Conservation (phyloP, 1,140 invertebrate genomes). For the Bathynomus jamesi region DNA sequence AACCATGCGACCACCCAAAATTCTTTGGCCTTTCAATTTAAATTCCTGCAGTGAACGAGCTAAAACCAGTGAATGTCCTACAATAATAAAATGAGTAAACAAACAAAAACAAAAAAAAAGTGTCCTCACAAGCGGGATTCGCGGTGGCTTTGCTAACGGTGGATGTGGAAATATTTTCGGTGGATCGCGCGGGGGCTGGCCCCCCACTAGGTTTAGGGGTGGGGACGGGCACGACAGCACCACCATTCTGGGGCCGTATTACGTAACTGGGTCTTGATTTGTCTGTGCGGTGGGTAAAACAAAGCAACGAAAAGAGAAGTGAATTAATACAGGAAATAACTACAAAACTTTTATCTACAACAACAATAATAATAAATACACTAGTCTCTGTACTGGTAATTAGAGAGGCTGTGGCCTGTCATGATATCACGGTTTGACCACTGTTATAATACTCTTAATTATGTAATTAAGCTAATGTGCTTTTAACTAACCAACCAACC, state of each 20-base stretch:
- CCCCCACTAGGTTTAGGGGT: slow-evolving; percentile 1
- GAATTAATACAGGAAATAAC: not conserved
- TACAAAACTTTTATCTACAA: not conserved
- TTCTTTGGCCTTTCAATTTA: no score
- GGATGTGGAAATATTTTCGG: slow-evolving; percentile 30
- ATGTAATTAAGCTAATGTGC: no score
- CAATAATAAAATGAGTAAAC: no score
- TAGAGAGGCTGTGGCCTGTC: no score
- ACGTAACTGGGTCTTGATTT: slow-evolving; percentile 24
- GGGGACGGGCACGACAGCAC: not conserved
- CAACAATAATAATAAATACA: not conserved
- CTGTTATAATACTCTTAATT: no score
- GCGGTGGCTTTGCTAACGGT: slow-evolving; percentile 27
- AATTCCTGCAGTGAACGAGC: no score
- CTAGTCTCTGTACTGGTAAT: no score
- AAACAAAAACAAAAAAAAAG: no score
- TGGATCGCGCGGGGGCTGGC: slow-evolving; percentile 18
- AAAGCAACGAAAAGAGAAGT: not conserved
- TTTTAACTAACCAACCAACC: no score
- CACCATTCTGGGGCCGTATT: slow-evolving; percentile 27
- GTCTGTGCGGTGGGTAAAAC: not conserved
- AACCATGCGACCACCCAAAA: no score
- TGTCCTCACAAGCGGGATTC: slow-evolving; percentile 23
- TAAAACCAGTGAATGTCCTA: no score
- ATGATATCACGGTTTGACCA: no score